Conservation (phyloP, 2,797 vertebrate species). For the Arnoldichthys spilopterus region DNA sequence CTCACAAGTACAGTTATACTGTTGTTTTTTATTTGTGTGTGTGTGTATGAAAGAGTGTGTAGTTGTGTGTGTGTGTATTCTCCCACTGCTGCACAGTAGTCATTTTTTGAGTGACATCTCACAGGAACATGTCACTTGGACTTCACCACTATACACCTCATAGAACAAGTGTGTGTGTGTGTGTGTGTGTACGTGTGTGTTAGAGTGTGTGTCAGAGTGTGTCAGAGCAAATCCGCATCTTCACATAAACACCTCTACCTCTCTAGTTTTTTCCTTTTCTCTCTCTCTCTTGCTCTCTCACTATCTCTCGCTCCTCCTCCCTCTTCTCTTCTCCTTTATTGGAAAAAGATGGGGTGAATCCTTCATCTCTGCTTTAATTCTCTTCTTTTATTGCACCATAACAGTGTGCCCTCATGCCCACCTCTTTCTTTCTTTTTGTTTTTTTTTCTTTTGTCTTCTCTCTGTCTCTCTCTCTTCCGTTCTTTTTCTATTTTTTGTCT, state of each 20-base stretch:
- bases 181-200: neutral
- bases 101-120: constrained; percentile 68
- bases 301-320: constrained; percentile 64
- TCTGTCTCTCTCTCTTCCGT: constrained; percentile 42
- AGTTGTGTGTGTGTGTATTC: constrained; percentile 35
- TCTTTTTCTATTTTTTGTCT: neutral
- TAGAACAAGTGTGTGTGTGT: constrained; percentile 59
- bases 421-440: no score
- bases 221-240: constrained; percentile 23
- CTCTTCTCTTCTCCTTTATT: constrained; percentile 73
- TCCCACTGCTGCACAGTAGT: constrained; percentile 34
- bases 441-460: constrained; percentile 52
- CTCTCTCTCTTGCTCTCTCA: neutral
- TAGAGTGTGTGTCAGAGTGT: constrained; percentile 34
- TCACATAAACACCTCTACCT: constrained; percentile 55
- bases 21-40: constrained; percentile 25
- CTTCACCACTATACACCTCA: constrained; percentile 78
- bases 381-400: constrained; percentile 71
- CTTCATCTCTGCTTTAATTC: constrained; percentile 79
- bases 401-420: constrained; percentile 57
- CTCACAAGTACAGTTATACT: no score
- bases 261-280: constrained; percentile 51
- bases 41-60: constrained; percentile 33
- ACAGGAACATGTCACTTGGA: constrained; percentile 76
- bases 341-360: constrained; percentile 79